These are phyloP conservation scores for Choloepus didactylus DNA, from an alignment of 2,797 vertebrate species.

Conservation along the genomic window DNA sequence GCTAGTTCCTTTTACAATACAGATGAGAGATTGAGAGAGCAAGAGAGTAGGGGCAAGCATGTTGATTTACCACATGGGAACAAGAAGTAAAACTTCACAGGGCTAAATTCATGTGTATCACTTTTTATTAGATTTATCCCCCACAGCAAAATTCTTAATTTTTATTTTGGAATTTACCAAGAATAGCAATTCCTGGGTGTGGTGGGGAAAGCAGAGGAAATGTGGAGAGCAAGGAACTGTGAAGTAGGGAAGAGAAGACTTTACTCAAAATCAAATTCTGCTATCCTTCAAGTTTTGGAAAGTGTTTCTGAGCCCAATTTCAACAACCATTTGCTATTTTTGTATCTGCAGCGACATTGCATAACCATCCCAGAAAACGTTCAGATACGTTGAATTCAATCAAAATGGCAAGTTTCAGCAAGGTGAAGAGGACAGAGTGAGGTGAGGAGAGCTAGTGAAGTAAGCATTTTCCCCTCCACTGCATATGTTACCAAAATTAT, in stretches of 20 bases:
- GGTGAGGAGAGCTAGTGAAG: background rate
- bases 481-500: background rate
- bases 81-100: background rate
- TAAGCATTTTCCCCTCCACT: background rate
- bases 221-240: rapidly evolving
- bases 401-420: background rate
- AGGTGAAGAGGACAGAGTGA: background rate
- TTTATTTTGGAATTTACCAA: background rate
- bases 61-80: background rate
- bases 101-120: rapidly evolving
- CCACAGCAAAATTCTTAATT: background rate
- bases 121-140: background rate
- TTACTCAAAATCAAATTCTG: background rate
- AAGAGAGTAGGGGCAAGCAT: rapidly evolving
- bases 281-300: background rate
- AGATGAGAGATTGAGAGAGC: background rate
- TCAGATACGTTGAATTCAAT: background rate
- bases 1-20: background rate
- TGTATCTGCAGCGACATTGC: background rate
- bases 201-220: background rate
- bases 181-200: background rate
- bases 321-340: background rate
- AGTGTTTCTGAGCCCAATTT: background rate
- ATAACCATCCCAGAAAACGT: background rate
- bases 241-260: background rate